phyloP scores from a whole-genome alignment of 2,797 vertebrate genomes.

The Chaenodraco wilsoni region DNA sequence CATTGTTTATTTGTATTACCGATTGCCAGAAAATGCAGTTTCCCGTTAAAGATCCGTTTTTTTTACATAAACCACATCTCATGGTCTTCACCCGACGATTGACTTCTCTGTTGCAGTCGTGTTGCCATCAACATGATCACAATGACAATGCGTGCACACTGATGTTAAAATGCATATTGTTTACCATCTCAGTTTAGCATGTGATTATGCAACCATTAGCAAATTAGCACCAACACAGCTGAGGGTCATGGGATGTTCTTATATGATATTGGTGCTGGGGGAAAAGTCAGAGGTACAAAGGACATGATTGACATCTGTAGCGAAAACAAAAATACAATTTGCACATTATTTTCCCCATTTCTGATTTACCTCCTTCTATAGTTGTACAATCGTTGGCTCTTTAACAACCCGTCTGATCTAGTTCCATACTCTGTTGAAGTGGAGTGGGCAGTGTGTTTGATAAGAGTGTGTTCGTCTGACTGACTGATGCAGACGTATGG shows the following conservation, averaged over 20 bases:
- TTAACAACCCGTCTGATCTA: neutral
- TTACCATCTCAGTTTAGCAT: neutral
- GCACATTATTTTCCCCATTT: too few relatives aligned
- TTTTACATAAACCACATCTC: too few relatives aligned
- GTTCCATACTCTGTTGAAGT: neutral
- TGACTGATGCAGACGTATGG: slow-evolving; percentile 12
- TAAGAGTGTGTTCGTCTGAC: neutral
- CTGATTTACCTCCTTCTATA: neutral
- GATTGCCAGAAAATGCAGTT: too few relatives aligned
- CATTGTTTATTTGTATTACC: too few relatives aligned
- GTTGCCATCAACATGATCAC: neutral
- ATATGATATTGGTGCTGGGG: too few relatives aligned
- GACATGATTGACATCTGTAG: too few relatives aligned
- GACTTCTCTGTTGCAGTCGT: too few relatives aligned
- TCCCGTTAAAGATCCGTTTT: too few relatives aligned
- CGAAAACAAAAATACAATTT: too few relatives aligned
- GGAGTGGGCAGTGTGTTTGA: neutral
- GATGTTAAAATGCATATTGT: neutral
- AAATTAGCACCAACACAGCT: neutral
- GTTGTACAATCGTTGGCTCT: neutral
- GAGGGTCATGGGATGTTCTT: too few relatives aligned
- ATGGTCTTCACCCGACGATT: too few relatives aligned
- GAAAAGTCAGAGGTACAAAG: too few relatives aligned
- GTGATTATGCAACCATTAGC: neutral
- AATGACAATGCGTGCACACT: neutral